Evolutionary conservation across 2,797 vertebrate species (phyloP).

Genomic region (Agapornis canus): DNA sequence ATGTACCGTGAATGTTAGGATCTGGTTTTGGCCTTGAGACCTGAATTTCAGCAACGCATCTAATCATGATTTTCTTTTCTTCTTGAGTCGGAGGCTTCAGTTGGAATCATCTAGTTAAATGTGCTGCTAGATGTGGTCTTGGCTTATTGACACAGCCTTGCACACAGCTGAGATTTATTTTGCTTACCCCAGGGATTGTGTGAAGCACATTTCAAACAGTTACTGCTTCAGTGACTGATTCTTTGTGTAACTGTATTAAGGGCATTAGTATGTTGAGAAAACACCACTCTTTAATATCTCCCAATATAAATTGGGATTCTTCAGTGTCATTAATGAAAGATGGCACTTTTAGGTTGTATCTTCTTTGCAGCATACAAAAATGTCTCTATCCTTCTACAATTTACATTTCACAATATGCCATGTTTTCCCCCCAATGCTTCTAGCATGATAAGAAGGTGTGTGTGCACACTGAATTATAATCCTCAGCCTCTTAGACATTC

Average conservation of each 20-base stretch:
- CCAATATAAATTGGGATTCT: conserved; percentile 62
- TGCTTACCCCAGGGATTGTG: conserved; percentile 75
- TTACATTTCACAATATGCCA: conserved; percentile 35
- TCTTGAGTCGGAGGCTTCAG: conserved; percentile 69
- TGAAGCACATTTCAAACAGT: conserved; percentile 78
- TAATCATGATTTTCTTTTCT: conserved; percentile 54
- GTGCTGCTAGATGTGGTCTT: conserved; percentile 73
- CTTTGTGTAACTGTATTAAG: conserved; percentile 78
- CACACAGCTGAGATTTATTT: conserved; percentile 71
- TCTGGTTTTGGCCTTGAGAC: conserved; percentile 74
- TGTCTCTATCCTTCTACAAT: background rate
- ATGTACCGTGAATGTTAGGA: conserved; percentile 66
- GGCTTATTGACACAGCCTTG: conserved; percentile 72
- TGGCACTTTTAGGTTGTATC: conserved; percentile 53
- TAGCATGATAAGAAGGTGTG: conserved; percentile 30
- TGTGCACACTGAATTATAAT: conserved; percentile 55
- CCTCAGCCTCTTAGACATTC: conserved; percentile 68
- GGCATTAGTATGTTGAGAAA: conserved; percentile 80
- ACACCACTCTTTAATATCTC: conserved; percentile 74
- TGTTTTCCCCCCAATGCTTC: conserved; percentile 48
- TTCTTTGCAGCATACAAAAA: conserved; percentile 56
- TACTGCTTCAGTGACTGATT: conserved; percentile 73
- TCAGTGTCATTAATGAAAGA: conserved; percentile 60
- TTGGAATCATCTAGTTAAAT: conserved; percentile 62
- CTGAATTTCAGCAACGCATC: conserved; percentile 73